Conservation (phyloP, 2,113 vertebrate species). For the Orthonyx spaldingii region DNA sequence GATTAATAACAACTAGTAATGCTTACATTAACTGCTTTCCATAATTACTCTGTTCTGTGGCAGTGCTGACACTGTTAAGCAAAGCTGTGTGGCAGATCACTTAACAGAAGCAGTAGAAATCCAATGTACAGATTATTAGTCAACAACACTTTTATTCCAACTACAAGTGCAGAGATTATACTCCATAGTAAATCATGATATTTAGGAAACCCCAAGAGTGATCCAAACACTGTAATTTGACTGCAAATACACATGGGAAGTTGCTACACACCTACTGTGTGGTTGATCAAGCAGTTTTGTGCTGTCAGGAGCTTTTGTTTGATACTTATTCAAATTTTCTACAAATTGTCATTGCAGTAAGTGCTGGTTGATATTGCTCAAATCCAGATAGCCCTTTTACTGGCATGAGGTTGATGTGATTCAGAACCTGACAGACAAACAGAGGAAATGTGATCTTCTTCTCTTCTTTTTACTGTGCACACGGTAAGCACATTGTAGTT, state of each 20-base stretch:
- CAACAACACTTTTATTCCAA: neutral
- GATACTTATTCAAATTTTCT: constrained; percentile 53
- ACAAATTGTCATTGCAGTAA: constrained; percentile 25
- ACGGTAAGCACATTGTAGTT: neutral
- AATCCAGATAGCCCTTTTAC: constrained; percentile 41
- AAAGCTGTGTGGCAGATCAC: neutral
- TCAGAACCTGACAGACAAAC: constrained; percentile 56
- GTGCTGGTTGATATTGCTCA: constrained; percentile 39
- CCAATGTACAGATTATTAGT: neutral
- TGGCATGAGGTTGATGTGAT: neutral
- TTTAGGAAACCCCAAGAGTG: neutral
- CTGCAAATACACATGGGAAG: neutral
- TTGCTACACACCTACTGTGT: constrained; percentile 6
- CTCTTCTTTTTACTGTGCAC: neutral
- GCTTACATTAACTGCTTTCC: neutral
- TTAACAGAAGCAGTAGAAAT: neutral
- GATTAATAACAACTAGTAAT: neutral
- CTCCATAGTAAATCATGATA: neutral
- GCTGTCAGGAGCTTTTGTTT: constrained; percentile 46
- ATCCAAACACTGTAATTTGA: neutral
- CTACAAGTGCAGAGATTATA: neutral
- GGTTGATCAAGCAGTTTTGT: constrained; percentile 48
- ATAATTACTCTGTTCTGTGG: neutral
- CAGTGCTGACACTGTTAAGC: neutral
- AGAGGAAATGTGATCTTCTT: neutral